Conservation (phyloP, 2,888 invertebrate genomes). For the Mechanitis mazaeus region DNA sequence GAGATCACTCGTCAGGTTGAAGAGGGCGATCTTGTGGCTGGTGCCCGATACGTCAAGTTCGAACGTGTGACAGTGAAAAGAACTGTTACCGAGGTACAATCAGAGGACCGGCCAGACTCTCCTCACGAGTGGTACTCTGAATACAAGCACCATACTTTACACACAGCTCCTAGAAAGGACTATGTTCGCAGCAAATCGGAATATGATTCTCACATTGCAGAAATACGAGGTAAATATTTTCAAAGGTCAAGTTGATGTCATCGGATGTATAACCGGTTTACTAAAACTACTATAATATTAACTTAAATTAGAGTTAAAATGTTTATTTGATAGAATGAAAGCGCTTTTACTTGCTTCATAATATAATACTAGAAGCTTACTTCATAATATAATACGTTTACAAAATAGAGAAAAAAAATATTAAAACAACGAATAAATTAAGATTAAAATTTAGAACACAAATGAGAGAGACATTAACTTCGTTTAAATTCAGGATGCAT, state of each 20-base stretch:
- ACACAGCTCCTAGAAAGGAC: slow-evolving; percentile 81
- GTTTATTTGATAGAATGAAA: no score
- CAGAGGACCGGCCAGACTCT: slow-evolving; percentile 62
- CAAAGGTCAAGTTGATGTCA: slow-evolving; percentile 15
- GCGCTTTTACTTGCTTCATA: no score
- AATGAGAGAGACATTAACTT: background rate
- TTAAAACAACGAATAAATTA: background rate
- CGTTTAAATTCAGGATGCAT: slow-evolving; percentile 3
- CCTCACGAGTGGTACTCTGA: slow-evolving; percentile 71
- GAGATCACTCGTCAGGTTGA: slow-evolving; percentile 68
- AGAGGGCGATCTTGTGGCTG: slow-evolving; percentile 80
- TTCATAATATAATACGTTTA: background rate
- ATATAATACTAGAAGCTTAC: no score
- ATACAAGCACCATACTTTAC: slow-evolving; percentile 74
- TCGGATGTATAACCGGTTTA: background rate
- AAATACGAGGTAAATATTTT: slow-evolving; percentile 84
- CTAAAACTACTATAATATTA: background rate
- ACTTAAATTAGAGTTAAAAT: no score
- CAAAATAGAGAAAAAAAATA: background rate
- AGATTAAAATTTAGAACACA: background rate
- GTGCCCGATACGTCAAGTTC: slow-evolving; percentile 82
- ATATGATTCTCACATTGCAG: slow-evolving; percentile 90
- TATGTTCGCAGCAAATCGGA: slow-evolving; percentile 87
- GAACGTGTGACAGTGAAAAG: slow-evolving; percentile 82
- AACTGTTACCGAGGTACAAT: slow-evolving; percentile 69